Base-by-base conservation (phyloP, 2,888 invertebrate genomes). In the Spisula subtruncata region DNA sequence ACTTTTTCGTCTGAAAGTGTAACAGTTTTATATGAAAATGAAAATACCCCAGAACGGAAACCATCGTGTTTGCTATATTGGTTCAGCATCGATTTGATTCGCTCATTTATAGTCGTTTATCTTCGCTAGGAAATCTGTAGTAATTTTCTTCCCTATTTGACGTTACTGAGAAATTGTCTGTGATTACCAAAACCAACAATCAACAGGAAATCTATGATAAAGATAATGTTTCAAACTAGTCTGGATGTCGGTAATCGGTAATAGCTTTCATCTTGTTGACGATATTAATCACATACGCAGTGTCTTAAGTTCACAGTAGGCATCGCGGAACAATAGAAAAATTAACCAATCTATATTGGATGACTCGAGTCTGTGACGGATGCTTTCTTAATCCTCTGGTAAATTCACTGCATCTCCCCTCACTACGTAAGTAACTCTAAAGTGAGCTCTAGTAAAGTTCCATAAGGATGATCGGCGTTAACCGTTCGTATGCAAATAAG, bases 151-250 rank as follows among this genome's bases (percentile, higher is more conserved):
- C 32, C 32, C 75, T 32, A 75, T 75, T 32, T 35, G 75, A 75
- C 29, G 16, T 35, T 32, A 25, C 60, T 25, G 60, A 66, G 35
- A 18, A 75, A 75, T 32, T 18, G 75, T 75, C 32, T 75, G 75
- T 75, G 16, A 75, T 75, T 75, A 75, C 32, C 35, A 32, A 75
- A 75, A 75, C 32, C 35, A 75, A 75, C 75, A 75, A 75, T 75
- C 75, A 32, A 75, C 75, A 75, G 75, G 35, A 29, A 75, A 5
- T 32, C 6, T 25, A 75, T 25, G 60, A n/a, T 66, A 25, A 66
- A 66, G 60, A 10, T 66, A 66, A 66, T 66, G 60, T 66, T 66
- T 66, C 25, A n/a, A 4, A 25, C 6, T 25, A 66, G 60, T 66
- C 25, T 66, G 60, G n/a, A 25, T 25, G n/a, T 25, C 25, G 60